Percentiles rank a stretch among this genome's conserved stretches.
Conservation (phyloP, 2,797 vertebrate species). For the Chaetodon trifasciatus region DNA sequence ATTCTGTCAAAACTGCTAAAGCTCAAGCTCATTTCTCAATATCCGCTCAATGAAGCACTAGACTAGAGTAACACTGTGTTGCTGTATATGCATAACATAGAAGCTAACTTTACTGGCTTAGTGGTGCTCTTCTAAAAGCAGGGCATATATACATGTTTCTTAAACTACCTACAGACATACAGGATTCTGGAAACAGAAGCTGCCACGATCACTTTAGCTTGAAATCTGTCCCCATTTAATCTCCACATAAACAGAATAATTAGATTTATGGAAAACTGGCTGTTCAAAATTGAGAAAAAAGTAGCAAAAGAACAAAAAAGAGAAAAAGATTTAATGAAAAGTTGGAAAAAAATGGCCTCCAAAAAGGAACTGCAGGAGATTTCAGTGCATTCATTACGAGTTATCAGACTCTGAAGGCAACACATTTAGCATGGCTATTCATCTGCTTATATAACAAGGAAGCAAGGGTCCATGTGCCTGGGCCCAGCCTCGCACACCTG, state of each 20-base stretch:
- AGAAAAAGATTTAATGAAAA: conserved; percentile 22
- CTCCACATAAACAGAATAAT: conserved; percentile 47
- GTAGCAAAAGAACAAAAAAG: conserved; percentile 5
- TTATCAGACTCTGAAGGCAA: conserved; percentile 83
- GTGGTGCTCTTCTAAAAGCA: conserved; percentile 76
- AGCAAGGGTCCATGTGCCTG: conserved; percentile 72
- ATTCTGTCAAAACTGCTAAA: conserved; percentile 69
- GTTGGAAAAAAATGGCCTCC: conserved; percentile 53
- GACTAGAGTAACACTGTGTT: conserved; percentile 64
- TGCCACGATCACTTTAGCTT: conserved; percentile 48
- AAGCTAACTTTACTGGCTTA: conserved; percentile 66
- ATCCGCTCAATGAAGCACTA: conserved; percentile 66
- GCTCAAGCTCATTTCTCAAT: conserved; percentile 68
- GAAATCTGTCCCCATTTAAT: conserved; percentile 27
- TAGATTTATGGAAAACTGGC: conserved; percentile 30
- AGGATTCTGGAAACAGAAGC: conserved; percentile 60
- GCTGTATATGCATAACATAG: conserved; percentile 70
- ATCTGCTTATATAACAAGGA: conserved; percentile 78
- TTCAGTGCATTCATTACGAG: conserved; percentile 80
- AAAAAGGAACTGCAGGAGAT: conserved; percentile 68
- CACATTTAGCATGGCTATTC: conserved; percentile 84
- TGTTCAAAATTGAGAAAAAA: conserved; percentile 24
- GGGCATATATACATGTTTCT: conserved; percentile 69
- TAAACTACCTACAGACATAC: conserved; percentile 59
- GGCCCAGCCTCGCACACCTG: conserved; percentile 59